Evolutionary conservation across 1,140 invertebrate genomes (phyloP), one percentile per base, ranked within the genome.

Genomic region (Caenorhabditis tropicalis): DNA sequence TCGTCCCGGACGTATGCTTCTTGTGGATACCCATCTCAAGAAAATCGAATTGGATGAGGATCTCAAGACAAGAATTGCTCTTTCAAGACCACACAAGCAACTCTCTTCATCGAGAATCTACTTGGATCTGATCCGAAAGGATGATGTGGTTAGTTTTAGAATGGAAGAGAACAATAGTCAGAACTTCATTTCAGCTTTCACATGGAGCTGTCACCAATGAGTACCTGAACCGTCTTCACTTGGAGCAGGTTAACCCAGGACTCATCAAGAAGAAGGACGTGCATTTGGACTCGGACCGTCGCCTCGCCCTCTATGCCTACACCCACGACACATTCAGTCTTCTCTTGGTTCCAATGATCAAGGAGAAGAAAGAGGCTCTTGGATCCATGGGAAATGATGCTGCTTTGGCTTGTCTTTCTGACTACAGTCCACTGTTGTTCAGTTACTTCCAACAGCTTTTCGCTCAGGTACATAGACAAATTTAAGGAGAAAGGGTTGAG

Each of bases 381-480:
- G 98, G 98, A 39, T 98, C 96, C 5, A 99, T 99, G 98, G 98
- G 98, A 56, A 99, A 99, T 91, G 98, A 99, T 92, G 95, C 96
- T 0, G 97, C 98, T 0, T 92, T 99, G 82, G 97, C 98, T 9
- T 99, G 97, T 90, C 93, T 99, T 10, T 99, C 97, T 5, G 93
- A 94, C 88, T 98, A 96, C 92, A 96, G 97, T 90, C 98, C 98
- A 1, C 92, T 98, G 60, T 93, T 96, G 0, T 99, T 98, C 92
- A 96, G 97, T 87, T 99, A 99, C 91, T 99, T 99, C 92, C 98
- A 99, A 91, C 98, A 99, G 92, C 93, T 99, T n/a, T 99, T 99
- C 92, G 98, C 98, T 31, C 98, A 99, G 93, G 93, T 93, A 92
- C 1, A 36, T 43, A 19, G 27, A 65, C 83, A 81, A 79, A 51